These are phyloP conservation scores for Strigamia maritima DNA, from an alignment of 2,888 invertebrate species.

Conservation along the genomic window DNA sequence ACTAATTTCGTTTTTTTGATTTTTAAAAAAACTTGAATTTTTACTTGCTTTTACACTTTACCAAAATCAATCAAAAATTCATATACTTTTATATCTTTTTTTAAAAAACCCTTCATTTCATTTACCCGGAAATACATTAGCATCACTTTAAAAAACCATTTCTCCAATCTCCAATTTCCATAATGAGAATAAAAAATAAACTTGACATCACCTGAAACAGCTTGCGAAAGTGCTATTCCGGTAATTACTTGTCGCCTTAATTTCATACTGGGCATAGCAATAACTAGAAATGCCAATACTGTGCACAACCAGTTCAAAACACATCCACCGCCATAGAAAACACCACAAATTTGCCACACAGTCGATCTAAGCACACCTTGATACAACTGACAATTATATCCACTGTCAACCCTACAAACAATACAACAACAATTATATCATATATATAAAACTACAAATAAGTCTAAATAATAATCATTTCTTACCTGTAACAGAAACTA, in stretches of 20 bases:
- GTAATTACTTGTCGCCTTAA: conserved; percentile 46
- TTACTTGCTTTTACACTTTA: no score
- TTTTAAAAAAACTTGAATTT: no score
- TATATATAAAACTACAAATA: no score
- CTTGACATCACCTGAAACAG: conserved; percentile 48
- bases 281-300: conserved; percentile 46
- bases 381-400: not conserved
- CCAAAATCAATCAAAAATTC: no score
- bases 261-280: conserved; percentile 45
- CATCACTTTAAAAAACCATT: no score
- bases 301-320: conserved; percentile 48
- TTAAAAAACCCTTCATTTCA: no score
- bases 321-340: conserved; percentile 50
- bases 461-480: not conserved
- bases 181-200: conserved; percentile 40
- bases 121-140: no score
- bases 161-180: conserved; percentile 2
- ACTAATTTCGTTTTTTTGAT: no score
- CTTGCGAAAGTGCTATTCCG: conserved; percentile 47
- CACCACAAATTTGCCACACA: conserved; percentile 49
- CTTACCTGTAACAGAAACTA: not conserved
- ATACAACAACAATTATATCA: no score
- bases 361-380: conserved; percentile 43
- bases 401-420: not conserved
- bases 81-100: no score